Percentiles rank a stretch among this genome's conserved stretches.
phyloP scores from a whole-genome alignment of 1,140 invertebrate genomes.

The Tetramorium parvispinum region DNA sequence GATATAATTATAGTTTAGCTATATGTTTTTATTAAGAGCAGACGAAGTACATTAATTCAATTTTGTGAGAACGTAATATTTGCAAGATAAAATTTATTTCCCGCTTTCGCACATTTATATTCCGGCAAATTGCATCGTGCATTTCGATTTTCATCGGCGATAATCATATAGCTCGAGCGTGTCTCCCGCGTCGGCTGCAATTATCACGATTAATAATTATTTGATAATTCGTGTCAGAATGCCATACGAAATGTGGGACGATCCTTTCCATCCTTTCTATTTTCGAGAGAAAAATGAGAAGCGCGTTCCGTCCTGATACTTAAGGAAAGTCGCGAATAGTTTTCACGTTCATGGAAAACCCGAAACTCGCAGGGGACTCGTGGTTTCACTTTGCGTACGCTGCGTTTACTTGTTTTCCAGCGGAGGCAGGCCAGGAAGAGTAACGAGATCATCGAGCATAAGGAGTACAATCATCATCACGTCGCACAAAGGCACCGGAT shows the following conservation, averaged over 20 bases:
- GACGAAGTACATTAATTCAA: background rate
- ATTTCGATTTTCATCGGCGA: background rate
- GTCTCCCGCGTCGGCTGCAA: background rate
- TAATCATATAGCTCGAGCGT: background rate
- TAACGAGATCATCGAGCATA: slow-evolving; percentile 79
- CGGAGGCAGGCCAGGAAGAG: slow-evolving; percentile 79
- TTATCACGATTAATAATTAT: slow-evolving; percentile 42
- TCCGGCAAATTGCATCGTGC: slow-evolving; percentile 6
- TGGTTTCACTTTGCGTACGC: background rate
- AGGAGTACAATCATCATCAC: slow-evolving; percentile 77
- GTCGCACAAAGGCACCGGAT: slow-evolving; percentile 80
- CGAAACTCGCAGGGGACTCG: background rate
- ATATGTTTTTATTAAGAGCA: background rate
- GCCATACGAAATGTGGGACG: slow-evolving; percentile 53
- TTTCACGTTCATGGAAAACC: slow-evolving; percentile 60
- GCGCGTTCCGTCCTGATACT: slow-evolving; percentile 81
- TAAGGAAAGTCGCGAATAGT: slow-evolving; percentile 78
- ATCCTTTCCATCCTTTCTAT: slow-evolving; percentile 60
- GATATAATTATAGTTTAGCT: background rate
- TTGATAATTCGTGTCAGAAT: slow-evolving; percentile 18
- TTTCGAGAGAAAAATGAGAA: slow-evolving; percentile 53
- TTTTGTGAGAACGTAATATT: background rate
- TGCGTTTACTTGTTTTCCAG: slow-evolving; percentile 75
- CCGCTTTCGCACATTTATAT: background rate
- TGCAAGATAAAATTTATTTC: background rate